These are phyloP conservation scores for Drosophila paracracens DNA, from an alignment of 2,888 invertebrate genomes.

Conservation along the genomic window DNA sequence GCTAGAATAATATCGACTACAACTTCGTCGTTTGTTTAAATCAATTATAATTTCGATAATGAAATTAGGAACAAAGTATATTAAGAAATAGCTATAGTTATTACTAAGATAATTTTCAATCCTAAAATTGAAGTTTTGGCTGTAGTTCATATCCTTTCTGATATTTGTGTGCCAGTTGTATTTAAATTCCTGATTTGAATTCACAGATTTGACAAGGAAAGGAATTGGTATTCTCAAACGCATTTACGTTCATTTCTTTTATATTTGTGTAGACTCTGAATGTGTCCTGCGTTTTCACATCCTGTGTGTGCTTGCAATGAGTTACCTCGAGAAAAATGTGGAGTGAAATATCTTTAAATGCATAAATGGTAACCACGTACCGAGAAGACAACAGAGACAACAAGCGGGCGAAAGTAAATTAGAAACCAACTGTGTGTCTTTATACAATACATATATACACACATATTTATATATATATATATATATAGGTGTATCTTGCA, in stretches of 20 bases:
- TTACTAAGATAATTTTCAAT: background rate
- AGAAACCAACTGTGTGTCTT: constrained; percentile 52
- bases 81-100: background rate
- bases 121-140: background rate
- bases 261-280: background rate
- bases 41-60: background rate
- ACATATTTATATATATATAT: background rate
- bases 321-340: background rate
- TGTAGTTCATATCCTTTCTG: background rate
- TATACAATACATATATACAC: constrained; percentile 6
- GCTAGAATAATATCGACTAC: too few species aligned
- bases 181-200: background rate
- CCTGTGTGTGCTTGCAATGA: background rate
- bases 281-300: background rate
- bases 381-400: constrained; percentile 12
- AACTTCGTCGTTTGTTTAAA: background rate
- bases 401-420: constrained; percentile 64
- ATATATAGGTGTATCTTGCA: background rate
- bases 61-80: background rate
- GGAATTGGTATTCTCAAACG: background rate
- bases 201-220: background rate
- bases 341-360: constrained; percentile 17
- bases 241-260: background rate
- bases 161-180: background rate
- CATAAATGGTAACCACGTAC: constrained; percentile 16